A percentile compares a stretch with the other conserved stretches of the same genome.
These are phyloP conservation scores for Tortrix viridana DNA, from an alignment of 2,888 invertebrate species.

Conservation along the genomic window DNA sequence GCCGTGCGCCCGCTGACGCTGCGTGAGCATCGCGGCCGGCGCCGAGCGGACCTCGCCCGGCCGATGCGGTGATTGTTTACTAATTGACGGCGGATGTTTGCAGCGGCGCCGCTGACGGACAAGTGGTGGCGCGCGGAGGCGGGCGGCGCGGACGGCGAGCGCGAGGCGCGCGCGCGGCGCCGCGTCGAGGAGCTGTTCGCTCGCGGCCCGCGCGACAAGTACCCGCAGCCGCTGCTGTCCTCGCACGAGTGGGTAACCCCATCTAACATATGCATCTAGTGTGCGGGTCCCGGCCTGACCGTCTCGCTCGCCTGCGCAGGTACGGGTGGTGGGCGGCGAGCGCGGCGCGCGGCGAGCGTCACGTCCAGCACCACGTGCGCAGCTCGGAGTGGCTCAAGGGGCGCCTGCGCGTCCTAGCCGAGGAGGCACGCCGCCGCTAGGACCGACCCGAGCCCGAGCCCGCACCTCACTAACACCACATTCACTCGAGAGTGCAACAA, in stretches of 20 bases:
- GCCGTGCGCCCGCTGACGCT: constrained; percentile 64
- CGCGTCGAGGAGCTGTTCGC: constrained; percentile 55
- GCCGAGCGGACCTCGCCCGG: background rate
- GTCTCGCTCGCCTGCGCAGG: constrained; percentile 54
- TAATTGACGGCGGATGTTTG: background rate
- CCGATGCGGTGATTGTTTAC: no score
- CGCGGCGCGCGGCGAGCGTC: constrained; percentile 51
- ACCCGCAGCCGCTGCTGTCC: constrained; percentile 51
- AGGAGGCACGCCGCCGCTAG: constrained; percentile 47
- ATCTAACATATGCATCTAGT: background rate
- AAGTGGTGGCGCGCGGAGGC: constrained; percentile 53
- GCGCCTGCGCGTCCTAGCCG: constrained; percentile 64
- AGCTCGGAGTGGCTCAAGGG: constrained; percentile 77
- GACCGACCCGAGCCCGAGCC: background rate
- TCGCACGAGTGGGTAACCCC: constrained; percentile 54
- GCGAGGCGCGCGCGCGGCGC: constrained; percentile 42
- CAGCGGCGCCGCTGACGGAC: constrained; percentile 68
- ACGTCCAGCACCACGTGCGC: constrained; percentile 70
- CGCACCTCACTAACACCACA: no score
- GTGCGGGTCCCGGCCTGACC: background rate
- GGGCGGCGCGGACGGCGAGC: constrained; percentile 32
- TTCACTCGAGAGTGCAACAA: no score
- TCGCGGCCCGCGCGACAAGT: constrained; percentile 54
- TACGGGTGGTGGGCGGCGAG: constrained; percentile 65
- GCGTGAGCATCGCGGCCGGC: constrained; percentile 53